A percentile compares a stretch with the other conserved stretches of the same genome.
Evolutionary conservation across 2,888 invertebrate genomes (phyloP).

Genomic region (Epinotia ramella): DNA sequence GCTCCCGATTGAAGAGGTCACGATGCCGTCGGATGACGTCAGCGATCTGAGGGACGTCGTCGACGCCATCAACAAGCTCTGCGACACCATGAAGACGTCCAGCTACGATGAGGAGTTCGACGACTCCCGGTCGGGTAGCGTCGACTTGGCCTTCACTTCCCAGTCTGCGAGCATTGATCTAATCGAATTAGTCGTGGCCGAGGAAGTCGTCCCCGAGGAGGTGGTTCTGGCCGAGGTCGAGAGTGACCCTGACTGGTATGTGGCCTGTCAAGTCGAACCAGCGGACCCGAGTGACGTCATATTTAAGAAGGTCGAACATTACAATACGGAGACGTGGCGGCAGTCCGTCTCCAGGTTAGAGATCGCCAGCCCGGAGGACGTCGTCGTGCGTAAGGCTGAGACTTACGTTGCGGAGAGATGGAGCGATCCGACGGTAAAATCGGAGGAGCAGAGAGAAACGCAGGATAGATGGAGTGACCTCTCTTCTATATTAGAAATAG

Average conservation of each 20-base stretch:
- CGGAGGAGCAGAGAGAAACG: slow-evolving; percentile 8
- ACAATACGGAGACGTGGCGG: slow-evolving; percentile 41
- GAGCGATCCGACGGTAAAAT: slow-evolving; percentile 43
- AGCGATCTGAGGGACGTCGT: slow-evolving; percentile 79
- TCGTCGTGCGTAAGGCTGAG: slow-evolving; percentile 58
- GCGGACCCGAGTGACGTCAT: slow-evolving; percentile 38
- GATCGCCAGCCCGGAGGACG: slow-evolving; percentile 61
- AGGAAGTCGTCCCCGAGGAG: slow-evolving; percentile 27
- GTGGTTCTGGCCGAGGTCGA: slow-evolving; percentile 28
- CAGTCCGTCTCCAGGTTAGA: slow-evolving; percentile 51
- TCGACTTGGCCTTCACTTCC: slow-evolving; percentile 25
- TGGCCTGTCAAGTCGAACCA: slow-evolving; percentile 25
- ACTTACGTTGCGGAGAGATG: slow-evolving; percentile 57
- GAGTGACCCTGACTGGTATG: slow-evolving; percentile 37
- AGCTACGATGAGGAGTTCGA: slow-evolving; percentile 59
- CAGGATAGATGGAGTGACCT: slow-evolving; percentile 31
- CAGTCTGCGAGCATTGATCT: slow-evolving; percentile 38
- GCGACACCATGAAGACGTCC: slow-evolving; percentile 79
- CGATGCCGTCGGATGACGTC: slow-evolving; percentile 69
- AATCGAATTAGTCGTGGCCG: slow-evolving; percentile 29
- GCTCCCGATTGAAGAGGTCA: slow-evolving; percentile 66
- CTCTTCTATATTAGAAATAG: slow-evolving; percentile 50
- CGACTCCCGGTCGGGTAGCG: slow-evolving; percentile 39
- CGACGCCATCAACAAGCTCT: slow-evolving; percentile 80
- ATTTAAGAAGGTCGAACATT: slow-evolving; percentile 44